Evolutionary conservation across 1,140 invertebrate genomes (phyloP).

Genomic region (Venturia canescens): DNA sequence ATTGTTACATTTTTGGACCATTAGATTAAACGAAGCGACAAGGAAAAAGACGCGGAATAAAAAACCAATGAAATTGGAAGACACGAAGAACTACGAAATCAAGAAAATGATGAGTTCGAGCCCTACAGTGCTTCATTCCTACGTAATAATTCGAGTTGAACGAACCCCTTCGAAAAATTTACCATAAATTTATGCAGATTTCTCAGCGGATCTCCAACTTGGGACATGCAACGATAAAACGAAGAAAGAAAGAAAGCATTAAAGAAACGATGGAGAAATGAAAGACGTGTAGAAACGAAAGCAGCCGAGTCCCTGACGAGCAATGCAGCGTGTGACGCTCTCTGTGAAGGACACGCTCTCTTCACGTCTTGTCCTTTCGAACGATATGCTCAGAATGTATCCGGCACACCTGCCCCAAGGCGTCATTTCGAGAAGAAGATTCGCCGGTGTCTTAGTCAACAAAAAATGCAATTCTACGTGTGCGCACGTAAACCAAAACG

Average conservation of each 20-base stretch:
- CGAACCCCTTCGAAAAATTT: background rate
- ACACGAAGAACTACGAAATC: too few relatives aligned
- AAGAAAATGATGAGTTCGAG: too few relatives aligned
- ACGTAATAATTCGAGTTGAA: background rate
- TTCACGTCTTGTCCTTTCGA: conserved; percentile 18
- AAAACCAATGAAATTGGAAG: too few relatives aligned
- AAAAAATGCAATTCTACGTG: background rate
- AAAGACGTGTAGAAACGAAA: background rate
- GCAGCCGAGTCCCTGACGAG: background rate
- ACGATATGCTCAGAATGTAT: conserved; percentile 63
- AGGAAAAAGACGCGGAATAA: too few relatives aligned
- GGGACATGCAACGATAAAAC: background rate
- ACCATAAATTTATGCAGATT: background rate
- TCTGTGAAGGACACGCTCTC: conserved; percentile 55
- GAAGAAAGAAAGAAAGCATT: background rate
- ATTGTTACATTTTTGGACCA: too few relatives aligned
- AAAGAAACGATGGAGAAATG: background rate
- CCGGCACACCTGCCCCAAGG: conserved; percentile 62
- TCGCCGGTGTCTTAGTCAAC: background rate
- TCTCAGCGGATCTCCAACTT: background rate
- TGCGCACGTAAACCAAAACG: background rate
- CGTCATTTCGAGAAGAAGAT: conserved; percentile 56
- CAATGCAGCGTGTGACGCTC: conserved; percentile 58
- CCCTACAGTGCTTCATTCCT: too few relatives aligned
- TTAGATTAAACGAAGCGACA: too few relatives aligned